phyloP scores from a whole-genome alignment of 2,888 invertebrate species.

The Ennomos erosarius region DNA sequence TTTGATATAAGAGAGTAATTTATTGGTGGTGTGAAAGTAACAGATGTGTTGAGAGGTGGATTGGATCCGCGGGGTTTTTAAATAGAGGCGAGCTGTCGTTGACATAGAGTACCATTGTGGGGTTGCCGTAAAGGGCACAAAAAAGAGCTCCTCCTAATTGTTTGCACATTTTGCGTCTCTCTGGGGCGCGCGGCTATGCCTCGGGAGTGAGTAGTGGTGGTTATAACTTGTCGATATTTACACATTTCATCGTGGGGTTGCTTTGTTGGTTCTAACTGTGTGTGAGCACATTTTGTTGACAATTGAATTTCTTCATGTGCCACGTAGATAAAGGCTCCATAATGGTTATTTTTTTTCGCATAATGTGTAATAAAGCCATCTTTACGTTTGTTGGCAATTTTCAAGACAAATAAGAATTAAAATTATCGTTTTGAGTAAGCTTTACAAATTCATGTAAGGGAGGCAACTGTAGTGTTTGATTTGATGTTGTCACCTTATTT shows the following conservation, averaged over 20 bases:
- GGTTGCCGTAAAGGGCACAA: constrained; percentile 62
- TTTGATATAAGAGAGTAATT: constrained; percentile 56
- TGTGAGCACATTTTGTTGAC: too few relatives aligned
- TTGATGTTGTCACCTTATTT: not conserved
- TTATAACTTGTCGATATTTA: constrained; percentile 35
- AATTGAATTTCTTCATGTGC: too few relatives aligned
- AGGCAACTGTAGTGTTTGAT: not conserved
- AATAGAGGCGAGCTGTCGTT: constrained; percentile 69
- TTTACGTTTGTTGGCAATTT: too few relatives aligned
- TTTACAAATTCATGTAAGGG: too few relatives aligned
- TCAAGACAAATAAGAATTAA: too few relatives aligned
- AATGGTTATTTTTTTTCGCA: too few relatives aligned
- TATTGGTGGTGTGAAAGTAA: constrained; percentile 66
- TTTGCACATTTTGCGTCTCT: constrained; percentile 80
- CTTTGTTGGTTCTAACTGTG: constrained; percentile 6
- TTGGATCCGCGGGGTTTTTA: constrained; percentile 61
- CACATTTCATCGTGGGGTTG: constrained; percentile 30
- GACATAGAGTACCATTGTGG: constrained; percentile 77
- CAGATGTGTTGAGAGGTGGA: constrained; percentile 72
- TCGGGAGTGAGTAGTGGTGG: constrained; percentile 41
- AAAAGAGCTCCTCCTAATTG: constrained; percentile 80
- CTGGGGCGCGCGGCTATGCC: constrained; percentile 51
- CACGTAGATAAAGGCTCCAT: too few relatives aligned
- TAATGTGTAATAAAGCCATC: too few relatives aligned
- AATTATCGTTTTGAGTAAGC: too few relatives aligned